Evolutionary conservation across 2,888 invertebrate species (phyloP), one percentile per base, ranked within the genome.

Genomic region (Caenorhabditis panamensis): DNA sequence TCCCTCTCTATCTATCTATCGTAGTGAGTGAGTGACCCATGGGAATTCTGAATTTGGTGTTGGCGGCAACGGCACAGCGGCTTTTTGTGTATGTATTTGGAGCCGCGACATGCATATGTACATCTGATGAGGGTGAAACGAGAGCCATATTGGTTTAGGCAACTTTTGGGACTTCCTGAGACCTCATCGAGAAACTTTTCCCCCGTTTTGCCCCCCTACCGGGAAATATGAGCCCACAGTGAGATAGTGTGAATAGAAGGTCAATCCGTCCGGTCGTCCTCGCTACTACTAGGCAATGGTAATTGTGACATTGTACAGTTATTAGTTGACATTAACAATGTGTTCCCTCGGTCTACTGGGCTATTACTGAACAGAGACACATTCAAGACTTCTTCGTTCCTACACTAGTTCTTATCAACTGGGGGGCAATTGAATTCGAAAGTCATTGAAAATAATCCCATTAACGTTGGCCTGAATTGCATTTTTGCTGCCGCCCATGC

Each of bases 251-350:
- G 20, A 5, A 36, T 31, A 2, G 24, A 51, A 64, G 64, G 64
- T 64, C 64, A 51, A 49, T 26, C 37, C 47, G 20, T 20, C n/a
- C n/a, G n/a, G n/a, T n/a, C 22, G 36, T 22, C 31, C 28, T 41
- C 37, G 24, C 24, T 16, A 20, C 26, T 24, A 9, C n/a, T n/a
- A n/a, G 51, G n/a, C 11, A 22, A 59, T 37, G 59, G 47, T 66
- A 66, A 66, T 66, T 54, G 66, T 54, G 51, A 54, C 56, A 22
- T 49, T 56, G 64, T 64, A 73, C 58, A 73, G 73, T 73, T 73
- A 73, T 73, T 73, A 73, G 73, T 73, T 73, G 73, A 73, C 73
- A 73, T 73, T 73, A 63, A 62, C 71, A 53, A 53, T 62, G 47
- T 54, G 41, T 37, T 56, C 53, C 26, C 26, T 16, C 16, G 11